Percentiles rank a stretch among this genome's conserved stretches.
Conservation (phyloP, 1,140 invertebrate species). For the Drosophila pandora region DNA sequence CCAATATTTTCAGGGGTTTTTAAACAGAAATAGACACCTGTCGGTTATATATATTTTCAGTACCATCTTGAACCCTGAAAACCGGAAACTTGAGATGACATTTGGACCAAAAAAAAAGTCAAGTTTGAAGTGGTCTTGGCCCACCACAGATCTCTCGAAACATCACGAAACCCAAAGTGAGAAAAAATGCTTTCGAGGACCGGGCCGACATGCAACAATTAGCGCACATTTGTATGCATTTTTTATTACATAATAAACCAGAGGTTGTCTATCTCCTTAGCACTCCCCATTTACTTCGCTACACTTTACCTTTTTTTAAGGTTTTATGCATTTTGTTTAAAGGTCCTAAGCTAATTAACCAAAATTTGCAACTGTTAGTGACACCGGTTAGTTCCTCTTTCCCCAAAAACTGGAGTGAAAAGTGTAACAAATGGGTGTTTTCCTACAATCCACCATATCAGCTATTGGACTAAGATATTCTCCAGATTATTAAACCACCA, state of each 20-base stretch:
- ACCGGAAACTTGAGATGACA: slow-evolving; percentile 51
- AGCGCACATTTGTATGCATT: slow-evolving; percentile 57
- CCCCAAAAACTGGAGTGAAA: slow-evolving; percentile 21
- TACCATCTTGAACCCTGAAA: slow-evolving; percentile 15
- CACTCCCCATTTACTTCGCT: slow-evolving; percentile 6
- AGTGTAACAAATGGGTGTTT: slow-evolving; percentile 45
- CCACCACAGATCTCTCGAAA: slow-evolving; percentile 35
- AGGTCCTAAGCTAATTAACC: slow-evolving; percentile 42
- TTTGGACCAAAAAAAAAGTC: slow-evolving; percentile 6
- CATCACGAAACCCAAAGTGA: slow-evolving; percentile 33
- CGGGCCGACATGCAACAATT: slow-evolving; percentile 53
- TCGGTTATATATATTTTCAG: slow-evolving; percentile 2
- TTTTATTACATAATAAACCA: slow-evolving; percentile 66
- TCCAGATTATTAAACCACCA: slow-evolving; percentile 36
- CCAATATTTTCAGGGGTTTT: not conserved
- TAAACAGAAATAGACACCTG: slow-evolving; percentile 5
- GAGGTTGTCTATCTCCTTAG: slow-evolving; percentile 11
- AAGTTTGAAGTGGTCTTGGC: slow-evolving; percentile 41
- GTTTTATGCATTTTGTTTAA: slow-evolving; percentile 16
- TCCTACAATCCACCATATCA: not conserved
- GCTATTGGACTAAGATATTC: slow-evolving; percentile 24
- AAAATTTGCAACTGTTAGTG: slow-evolving; percentile 38
- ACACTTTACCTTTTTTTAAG: not conserved
- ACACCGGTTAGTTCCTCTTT: slow-evolving; percentile 34
- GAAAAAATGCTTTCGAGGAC: slow-evolving; percentile 34